Percentiles rank a stretch among this genome's conserved stretches.
These are phyloP conservation scores for Campoletis raptor DNA, from an alignment of 2,888 invertebrate genomes.

Conservation along the genomic window DNA sequence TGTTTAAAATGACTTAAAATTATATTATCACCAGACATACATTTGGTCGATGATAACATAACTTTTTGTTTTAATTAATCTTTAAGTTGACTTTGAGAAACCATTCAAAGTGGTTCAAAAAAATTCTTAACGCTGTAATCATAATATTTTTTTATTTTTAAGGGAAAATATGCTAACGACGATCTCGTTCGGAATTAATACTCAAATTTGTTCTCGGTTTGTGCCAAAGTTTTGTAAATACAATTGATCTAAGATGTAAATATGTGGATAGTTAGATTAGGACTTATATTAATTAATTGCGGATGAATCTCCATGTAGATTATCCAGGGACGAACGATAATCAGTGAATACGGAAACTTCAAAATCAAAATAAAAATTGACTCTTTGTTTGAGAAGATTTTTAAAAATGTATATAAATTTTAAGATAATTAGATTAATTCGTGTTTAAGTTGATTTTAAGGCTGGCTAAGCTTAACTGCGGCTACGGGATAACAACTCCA, in stretches of 20 bases:
- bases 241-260: slow-evolving; percentile 46
- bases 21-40: neutral
- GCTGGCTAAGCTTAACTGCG: slow-evolving; percentile 65
- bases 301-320: slow-evolving; percentile 34
- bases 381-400: neutral
- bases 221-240: slow-evolving; percentile 70
- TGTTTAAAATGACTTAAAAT: neutral
- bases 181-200: slow-evolving; percentile 5
- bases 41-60: neutral
- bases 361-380: neutral
- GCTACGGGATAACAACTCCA: slow-evolving; percentile 69
- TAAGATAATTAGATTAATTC: slow-evolving; percentile 18
- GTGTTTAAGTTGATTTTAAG: slow-evolving; percentile 47
- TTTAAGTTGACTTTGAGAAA: neutral
- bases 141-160: neutral
- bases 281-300: slow-evolving; percentile 46
- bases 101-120: neutral
- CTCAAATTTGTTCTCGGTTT: slow-evolving; percentile 17
- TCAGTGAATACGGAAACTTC: slow-evolving; percentile 70
- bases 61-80: slow-evolving; percentile 2
- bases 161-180: neutral
- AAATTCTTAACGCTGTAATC: neutral
- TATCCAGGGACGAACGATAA: slow-evolving; percentile 72
- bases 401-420: neutral
- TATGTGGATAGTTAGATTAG: slow-evolving; percentile 57